Conservation (phyloP, 2,113 vertebrate species). For the Sander lucioperca region DNA sequence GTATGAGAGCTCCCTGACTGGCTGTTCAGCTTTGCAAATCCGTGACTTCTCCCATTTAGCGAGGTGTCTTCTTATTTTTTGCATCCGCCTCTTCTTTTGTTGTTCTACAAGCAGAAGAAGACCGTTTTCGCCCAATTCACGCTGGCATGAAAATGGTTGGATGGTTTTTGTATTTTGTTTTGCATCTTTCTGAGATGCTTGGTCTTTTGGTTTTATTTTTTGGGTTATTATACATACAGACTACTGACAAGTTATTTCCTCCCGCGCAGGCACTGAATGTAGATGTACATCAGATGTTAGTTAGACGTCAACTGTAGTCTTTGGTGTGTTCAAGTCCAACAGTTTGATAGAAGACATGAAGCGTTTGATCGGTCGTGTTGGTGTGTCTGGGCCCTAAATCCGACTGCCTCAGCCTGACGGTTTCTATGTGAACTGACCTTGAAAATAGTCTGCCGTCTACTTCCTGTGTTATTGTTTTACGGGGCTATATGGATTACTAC, state of each 20-base stretch:
- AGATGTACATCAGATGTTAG: neutral
- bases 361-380: neutral
- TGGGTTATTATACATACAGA: neutral
- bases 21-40: slow-evolving; percentile 13
- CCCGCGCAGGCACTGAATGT: neutral
- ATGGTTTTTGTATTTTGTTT: neutral
- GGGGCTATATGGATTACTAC: slow-evolving; percentile 26
- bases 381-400: neutral
- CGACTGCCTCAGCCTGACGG: neutral
- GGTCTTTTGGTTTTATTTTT: neutral
- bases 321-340: neutral
- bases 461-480: neutral
- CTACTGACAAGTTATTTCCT: neutral
- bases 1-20: neutral
- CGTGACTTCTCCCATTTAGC: slow-evolving; percentile 18
- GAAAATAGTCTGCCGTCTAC: neutral
- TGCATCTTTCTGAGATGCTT: neutral
- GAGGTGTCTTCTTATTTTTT: slow-evolving; percentile 7
- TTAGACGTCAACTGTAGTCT: neutral
- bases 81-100: neutral
- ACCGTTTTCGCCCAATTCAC: neutral
- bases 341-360: neutral
- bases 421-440: slow-evolving; percentile 23
- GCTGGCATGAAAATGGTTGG: neutral
- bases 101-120: neutral